Evolutionary conservation across 1,140 invertebrate species (phyloP).

Genomic region (Trissolcus basalis): DNA sequence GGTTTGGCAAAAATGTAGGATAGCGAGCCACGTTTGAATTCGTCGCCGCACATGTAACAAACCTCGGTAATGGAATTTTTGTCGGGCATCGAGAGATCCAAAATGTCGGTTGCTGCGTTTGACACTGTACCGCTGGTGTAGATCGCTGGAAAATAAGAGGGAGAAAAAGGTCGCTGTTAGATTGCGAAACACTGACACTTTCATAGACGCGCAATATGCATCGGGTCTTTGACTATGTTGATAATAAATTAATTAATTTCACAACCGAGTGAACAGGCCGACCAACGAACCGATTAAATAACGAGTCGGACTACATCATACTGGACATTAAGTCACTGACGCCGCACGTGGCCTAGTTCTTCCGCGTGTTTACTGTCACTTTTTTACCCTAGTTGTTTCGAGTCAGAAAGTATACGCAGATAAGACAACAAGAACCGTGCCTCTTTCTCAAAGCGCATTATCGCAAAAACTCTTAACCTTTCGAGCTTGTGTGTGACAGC

Average conservation of each 20-base stretch:
- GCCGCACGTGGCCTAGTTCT: slow-evolving; percentile 64
- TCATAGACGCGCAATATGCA: neutral
- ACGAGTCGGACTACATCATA: slow-evolving; percentile 29
- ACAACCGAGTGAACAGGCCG: too few relatives aligned
- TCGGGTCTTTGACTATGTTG: too few relatives aligned
- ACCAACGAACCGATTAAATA: neutral
- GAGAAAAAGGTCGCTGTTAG: neutral
- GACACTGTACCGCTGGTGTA: slow-evolving; percentile 68
- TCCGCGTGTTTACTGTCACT: slow-evolving; percentile 49
- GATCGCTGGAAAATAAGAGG: slow-evolving; percentile 61
- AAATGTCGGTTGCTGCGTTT: slow-evolving; percentile 81
- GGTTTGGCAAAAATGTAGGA: slow-evolving; percentile 80
- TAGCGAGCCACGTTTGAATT: slow-evolving; percentile 86
- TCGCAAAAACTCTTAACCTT: slow-evolving; percentile 67
- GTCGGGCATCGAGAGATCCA: slow-evolving; percentile 92
- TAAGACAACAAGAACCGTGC: slow-evolving; percentile 20
- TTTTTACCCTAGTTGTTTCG: slow-evolving; percentile 51
- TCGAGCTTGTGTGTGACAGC: slow-evolving; percentile 58
- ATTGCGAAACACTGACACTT: slow-evolving; percentile 3
- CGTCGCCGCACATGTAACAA: slow-evolving; percentile 92
- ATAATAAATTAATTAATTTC: too few relatives aligned
- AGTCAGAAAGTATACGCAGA: slow-evolving; percentile 31
- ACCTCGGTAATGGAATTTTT: slow-evolving; percentile 93
- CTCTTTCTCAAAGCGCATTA: slow-evolving; percentile 46
- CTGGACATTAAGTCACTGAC: slow-evolving; percentile 28